These are phyloP conservation scores for Sorex fumeus DNA, from an alignment of 2,113 vertebrate genomes.

Conservation along the genomic window DNA sequence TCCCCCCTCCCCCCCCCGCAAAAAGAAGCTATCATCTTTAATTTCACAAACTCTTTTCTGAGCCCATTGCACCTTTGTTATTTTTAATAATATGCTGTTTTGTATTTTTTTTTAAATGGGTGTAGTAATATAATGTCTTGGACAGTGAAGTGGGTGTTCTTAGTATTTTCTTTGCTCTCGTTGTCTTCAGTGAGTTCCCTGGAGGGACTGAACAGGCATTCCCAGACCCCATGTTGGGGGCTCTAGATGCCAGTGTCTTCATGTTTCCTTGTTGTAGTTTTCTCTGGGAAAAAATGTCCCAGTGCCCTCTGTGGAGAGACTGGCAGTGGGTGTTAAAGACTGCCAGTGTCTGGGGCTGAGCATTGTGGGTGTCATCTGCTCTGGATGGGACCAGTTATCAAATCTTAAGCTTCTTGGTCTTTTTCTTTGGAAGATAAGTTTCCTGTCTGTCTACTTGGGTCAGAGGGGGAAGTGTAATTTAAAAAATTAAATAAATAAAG, in stretches of 20 bases:
- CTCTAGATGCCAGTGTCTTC: background rate
- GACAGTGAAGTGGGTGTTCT: background rate
- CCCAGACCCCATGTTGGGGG: background rate
- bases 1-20: background rate
- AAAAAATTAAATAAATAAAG: too few species aligned
- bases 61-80: background rate
- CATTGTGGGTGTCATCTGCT: background rate
- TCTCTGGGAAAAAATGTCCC: background rate
- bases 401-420: background rate
- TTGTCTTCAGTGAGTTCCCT: slow-evolving; percentile 2
- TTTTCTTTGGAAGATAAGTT: background rate
- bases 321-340: background rate
- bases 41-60: slow-evolving; percentile 17
- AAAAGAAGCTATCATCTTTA: slow-evolving; percentile 1
- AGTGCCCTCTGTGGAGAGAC: background rate
- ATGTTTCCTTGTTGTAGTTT: background rate
- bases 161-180: background rate
- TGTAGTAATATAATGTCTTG: background rate
- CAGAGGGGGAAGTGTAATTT: background rate
- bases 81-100: slow-evolving; percentile 34
- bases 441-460: background rate
- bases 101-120: slow-evolving; percentile 23
- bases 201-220: background rate
- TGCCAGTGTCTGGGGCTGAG: background rate
- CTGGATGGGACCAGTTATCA: background rate